Evolutionary conservation across 2,888 invertebrate species (phyloP), one percentile per base, ranked within the genome.

Genomic region (Pogonocherus hispidulus): DNA sequence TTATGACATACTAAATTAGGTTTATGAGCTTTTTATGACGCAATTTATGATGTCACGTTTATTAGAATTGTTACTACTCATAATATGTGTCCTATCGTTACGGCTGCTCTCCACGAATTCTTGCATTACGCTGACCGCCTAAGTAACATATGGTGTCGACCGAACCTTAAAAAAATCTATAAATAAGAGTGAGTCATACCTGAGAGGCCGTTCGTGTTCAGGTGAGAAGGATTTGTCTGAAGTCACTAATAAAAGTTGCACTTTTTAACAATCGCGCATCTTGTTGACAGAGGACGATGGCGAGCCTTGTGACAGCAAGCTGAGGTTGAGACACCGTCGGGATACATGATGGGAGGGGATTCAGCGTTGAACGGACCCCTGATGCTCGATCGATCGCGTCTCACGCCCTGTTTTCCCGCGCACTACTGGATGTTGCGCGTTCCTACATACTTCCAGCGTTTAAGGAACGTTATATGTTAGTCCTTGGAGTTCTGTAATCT

Each of bases 351-450:
- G 79, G 83, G 81, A 80, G 83, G 78, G 72, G 69, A 72, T 70
- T 67, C 78, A 63, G 59, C 63, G 64, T 59, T 67, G 68, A 72
- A 77, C 76, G 77, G 76, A 81, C 80, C 82, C 81, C 81, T 81
- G 81, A 81, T 80, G 82, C 83, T 83, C 83, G 76, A 83, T 83
- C 83, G 83, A 83, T 83, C 82, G 79, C 77, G 78, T 79, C 80
- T 79, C 82, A 81, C 82, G 82, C 84, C 81, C 81, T 81, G 83
- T 82, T 83, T 84, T 83, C 82, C 83, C 83, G 83, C 83, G 82
- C 83, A 82, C 76, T 71, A 66, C 72, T 70, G 72, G 76, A 77
- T 76, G 76, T 75, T 76, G 76, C 78, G 77, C 78, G 72, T 47
- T 51, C 55, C 55, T 60, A 60, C 60, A 49, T 67, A 63, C 71